phyloP scores from a whole-genome alignment of 1,140 invertebrate species.

The Araneus ventricosus region DNA sequence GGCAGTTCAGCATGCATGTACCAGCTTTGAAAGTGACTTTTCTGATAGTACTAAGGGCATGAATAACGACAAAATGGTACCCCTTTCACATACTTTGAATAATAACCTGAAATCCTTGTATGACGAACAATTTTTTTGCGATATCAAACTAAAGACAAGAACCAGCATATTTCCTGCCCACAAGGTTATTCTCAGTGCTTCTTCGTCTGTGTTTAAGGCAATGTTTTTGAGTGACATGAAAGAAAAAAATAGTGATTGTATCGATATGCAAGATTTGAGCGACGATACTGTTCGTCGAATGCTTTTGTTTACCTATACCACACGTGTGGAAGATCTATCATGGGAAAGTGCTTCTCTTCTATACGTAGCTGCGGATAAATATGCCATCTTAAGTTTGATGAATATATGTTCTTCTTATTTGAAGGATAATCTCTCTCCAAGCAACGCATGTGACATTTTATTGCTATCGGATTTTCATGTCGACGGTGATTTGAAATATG shows the following conservation, averaged over 20 bases:
- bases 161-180: too few species aligned
- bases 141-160: conserved; percentile 78
- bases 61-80: background rate
- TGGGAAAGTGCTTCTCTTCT: too few species aligned
- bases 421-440: too few species aligned
- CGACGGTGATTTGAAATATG: background rate
- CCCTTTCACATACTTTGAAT: background rate
- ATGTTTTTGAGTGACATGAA: too few species aligned
- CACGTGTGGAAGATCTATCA: background rate
- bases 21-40: background rate
- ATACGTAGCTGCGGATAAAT: too few species aligned
- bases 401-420: too few species aligned
- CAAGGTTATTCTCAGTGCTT: too few species aligned
- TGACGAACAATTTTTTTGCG: conserved; percentile 41
- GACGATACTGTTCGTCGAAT: background rate
- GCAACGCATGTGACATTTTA: background rate
- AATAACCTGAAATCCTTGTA: background rate
- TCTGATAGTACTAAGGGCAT: too few species aligned
- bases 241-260: too few species aligned
- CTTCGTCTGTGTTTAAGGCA: too few species aligned
- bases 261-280: background rate
- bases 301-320: background rate
- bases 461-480: background rate
- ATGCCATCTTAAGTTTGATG: background rate
- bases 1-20: background rate